phyloP scores from a whole-genome alignment of 1,140 invertebrate species.

The Coenobita brevimanus region DNA sequence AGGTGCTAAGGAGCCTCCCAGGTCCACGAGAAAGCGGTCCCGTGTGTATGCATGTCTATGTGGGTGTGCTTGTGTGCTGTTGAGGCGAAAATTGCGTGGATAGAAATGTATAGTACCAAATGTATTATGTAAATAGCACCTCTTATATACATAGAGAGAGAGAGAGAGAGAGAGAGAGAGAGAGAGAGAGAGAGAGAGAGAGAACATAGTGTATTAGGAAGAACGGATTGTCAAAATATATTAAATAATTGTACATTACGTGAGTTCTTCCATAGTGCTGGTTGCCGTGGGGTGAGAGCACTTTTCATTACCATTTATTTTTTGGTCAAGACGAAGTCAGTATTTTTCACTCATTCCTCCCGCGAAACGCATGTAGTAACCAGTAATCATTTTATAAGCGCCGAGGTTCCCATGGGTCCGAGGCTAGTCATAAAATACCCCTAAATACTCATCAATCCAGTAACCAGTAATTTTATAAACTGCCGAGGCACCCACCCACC shows the following conservation, averaged over 20 bases:
- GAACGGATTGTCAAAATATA: slow-evolving; percentile 25
- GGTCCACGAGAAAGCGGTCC: too few relatives aligned
- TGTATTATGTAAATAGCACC: slow-evolving; percentile 13
- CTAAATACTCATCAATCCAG: slow-evolving; percentile 25
- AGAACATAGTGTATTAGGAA: slow-evolving; percentile 15
- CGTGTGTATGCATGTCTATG: slow-evolving; percentile 14
- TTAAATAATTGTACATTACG: slow-evolving; percentile 40
- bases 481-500: too few relatives aligned
- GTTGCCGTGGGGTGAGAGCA: neutral
- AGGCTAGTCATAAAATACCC: slow-evolving; percentile 8
- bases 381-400: slow-evolving; percentile 41
- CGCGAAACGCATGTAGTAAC: slow-evolving; percentile 16
- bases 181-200: too few relatives aligned
- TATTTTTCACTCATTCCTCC: slow-evolving; percentile 33
- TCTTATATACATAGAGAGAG: neutral
- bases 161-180: too few relatives aligned
- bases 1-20: too few relatives aligned
- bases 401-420: neutral
- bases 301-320: neutral
- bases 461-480: too few relatives aligned
- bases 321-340: slow-evolving; percentile 17
- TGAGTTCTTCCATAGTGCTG: slow-evolving; percentile 34
- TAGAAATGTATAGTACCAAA: neutral
- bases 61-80: slow-evolving; percentile 26
- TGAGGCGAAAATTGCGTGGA: neutral